Evolutionary conservation across 2,113 vertebrate species (phyloP).

Genomic region (Microcebus jonahi): DNA sequence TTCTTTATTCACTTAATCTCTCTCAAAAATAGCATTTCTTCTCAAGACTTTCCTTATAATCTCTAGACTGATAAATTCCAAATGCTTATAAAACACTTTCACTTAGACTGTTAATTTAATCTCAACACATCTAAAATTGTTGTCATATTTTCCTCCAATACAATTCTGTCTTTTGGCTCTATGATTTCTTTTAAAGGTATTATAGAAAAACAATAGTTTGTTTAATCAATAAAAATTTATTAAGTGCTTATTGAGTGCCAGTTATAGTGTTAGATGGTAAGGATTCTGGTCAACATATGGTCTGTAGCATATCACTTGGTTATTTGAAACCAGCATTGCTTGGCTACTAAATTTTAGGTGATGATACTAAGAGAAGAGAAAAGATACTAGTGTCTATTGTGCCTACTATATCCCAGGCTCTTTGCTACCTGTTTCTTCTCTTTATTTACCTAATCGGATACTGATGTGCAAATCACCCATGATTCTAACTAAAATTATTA

Average conservation of each 20-base stretch:
- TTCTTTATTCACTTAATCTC: slow-evolving; percentile 6
- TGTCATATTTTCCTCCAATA: not conserved
- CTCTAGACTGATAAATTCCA: not conserved
- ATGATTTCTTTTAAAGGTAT: not conserved
- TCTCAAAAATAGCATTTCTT: slow-evolving; percentile 47
- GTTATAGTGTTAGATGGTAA: not conserved
- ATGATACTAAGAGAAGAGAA: not conserved
- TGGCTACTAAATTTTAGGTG: not conserved
- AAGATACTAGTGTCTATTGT: not conserved
- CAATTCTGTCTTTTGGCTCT: not conserved
- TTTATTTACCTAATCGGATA: not conserved
- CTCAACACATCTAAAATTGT: slow-evolving; percentile 1
- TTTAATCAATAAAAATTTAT: slow-evolving; percentile 4
- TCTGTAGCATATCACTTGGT: not conserved
- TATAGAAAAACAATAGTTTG: not conserved
- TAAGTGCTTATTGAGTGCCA: not conserved
- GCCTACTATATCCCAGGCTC: not conserved
- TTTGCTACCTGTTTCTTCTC: not conserved
- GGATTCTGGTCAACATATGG: not conserved
- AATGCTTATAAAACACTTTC: not conserved
- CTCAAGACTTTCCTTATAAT: slow-evolving; percentile 43
- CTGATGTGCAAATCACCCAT: not conserved
- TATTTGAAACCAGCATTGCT: not conserved
- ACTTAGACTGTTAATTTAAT: not conserved
- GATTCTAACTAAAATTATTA: slow-evolving; percentile 27